A percentile compares a stretch with the other conserved stretches of the same genome.
Evolutionary conservation across 1,140 invertebrate species (phyloP).

Genomic region (Amphibalanus amphitrite): DNA sequence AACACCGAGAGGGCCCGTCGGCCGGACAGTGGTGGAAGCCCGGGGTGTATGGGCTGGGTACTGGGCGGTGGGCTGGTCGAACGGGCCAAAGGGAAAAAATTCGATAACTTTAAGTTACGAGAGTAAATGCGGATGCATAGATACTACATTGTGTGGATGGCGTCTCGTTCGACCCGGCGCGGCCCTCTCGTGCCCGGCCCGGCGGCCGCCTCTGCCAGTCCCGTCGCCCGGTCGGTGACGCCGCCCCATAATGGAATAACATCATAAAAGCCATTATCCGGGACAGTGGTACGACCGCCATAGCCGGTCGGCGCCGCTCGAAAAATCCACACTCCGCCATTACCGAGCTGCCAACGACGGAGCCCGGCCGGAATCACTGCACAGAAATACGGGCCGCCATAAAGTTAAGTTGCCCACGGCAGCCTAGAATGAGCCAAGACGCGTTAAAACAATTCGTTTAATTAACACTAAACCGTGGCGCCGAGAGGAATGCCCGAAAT

Average conservation of each 20-base stretch:
- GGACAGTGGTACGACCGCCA: neutral
- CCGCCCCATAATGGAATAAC: neutral
- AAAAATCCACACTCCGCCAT: neutral
- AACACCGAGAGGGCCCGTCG: neutral
- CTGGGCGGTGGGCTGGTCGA: no score
- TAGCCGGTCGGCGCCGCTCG: neutral
- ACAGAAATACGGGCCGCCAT: neutral
- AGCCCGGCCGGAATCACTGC: neutral
- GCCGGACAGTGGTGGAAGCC: no score
- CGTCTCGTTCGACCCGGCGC: no score
- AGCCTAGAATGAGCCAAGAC: neutral
- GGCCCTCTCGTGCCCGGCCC: no score
- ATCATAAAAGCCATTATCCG: neutral
- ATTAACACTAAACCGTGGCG: neutral
- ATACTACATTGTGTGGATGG: no score
- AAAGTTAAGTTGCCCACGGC: neutral
- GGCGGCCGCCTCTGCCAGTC: no score
- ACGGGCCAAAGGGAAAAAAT: no score
- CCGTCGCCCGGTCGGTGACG: no score
- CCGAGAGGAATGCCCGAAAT: neutral
- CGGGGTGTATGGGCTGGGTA: no score
- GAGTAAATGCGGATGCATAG: no score
- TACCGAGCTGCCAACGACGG: neutral
- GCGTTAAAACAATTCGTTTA: constrained; percentile 2
- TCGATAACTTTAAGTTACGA: no score